These are phyloP conservation scores for Pangasius djambal DNA, from an alignment of 2,797 vertebrate species.

Conservation along the genomic window DNA sequence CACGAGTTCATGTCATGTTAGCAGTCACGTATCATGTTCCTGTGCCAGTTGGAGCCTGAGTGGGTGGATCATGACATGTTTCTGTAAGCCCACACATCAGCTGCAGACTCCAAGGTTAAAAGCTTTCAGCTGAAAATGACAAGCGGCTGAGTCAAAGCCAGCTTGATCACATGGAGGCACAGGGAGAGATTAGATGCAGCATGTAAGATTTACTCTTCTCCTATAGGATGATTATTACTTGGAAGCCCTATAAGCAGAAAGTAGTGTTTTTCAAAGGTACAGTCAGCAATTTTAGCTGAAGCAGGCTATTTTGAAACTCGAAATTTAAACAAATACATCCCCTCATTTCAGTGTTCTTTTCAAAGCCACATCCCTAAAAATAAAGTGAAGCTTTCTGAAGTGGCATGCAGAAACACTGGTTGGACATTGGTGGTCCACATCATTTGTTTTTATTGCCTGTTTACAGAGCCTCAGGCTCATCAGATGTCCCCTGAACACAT, in stretches of 20 bases:
- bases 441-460: not conserved
- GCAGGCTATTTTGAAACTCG: not conserved
- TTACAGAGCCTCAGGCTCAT: not conserved
- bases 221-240: not conserved
- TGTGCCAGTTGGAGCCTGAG: conserved; percentile 11
- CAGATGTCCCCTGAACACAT: not conserved
- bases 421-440: not conserved
- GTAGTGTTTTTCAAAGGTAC: not conserved
- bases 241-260: not conserved
- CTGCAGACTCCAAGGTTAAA: conserved; percentile 45
- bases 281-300: not conserved
- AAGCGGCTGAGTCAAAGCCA: conserved; percentile 35
- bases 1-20: not conserved
- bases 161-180: not conserved
- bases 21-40: conserved; percentile 11
- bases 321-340: not conserved
- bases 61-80: conserved; percentile 12
- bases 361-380: not conserved
- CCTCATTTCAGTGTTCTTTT: not conserved
- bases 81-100: conserved; percentile 30
- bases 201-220: not conserved
- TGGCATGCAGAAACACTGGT: not conserved
- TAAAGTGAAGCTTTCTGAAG: not conserved
- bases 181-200: conserved; percentile 21
- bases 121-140: conserved; percentile 33